These are phyloP conservation scores for Syngnathus floridae DNA, from an alignment of 2,113 vertebrate genomes.

Conservation along the genomic window DNA sequence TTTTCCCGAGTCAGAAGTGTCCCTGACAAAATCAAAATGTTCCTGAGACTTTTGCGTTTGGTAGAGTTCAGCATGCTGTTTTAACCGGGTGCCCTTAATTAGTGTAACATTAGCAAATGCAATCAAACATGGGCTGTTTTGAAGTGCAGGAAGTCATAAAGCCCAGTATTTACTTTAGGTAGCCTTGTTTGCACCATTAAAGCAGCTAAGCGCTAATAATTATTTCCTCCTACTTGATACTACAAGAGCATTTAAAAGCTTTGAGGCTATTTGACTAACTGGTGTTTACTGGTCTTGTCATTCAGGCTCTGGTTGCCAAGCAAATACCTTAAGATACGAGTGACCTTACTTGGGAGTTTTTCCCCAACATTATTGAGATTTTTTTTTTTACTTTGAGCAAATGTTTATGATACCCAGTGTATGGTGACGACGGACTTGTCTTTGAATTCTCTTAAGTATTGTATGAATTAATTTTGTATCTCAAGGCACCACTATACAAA, in stretches of 20 bases:
- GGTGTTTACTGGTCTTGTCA: slow-evolving; percentile 15
- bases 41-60: too few species aligned
- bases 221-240: slow-evolving; percentile 67
- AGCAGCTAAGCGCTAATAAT: slow-evolving; percentile 69
- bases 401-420: neutral
- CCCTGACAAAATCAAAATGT: too few species aligned
- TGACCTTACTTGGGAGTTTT: neutral
- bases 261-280: slow-evolving; percentile 44
- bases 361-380: neutral
- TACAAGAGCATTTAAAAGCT: slow-evolving; percentile 59
- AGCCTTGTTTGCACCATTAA: slow-evolving; percentile 62
- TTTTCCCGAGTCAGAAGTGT: too few species aligned
- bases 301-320: neutral
- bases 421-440: neutral
- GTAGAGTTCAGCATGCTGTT: slow-evolving; percentile 51
- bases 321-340: neutral
- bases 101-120: slow-evolving; percentile 72
- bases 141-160: slow-evolving; percentile 69
- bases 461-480: too few species aligned
- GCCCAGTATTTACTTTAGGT: slow-evolving; percentile 71
- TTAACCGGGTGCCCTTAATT: slow-evolving; percentile 75
- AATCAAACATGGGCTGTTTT: slow-evolving; percentile 67
- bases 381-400: too few species aligned
- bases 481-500: neutral
- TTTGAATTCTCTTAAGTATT: neutral